A percentile compares a stretch with the other conserved stretches of the same genome.
Evolutionary conservation across 2,797 vertebrate species (phyloP).

Genomic region (Aeoliscus strigatus): DNA sequence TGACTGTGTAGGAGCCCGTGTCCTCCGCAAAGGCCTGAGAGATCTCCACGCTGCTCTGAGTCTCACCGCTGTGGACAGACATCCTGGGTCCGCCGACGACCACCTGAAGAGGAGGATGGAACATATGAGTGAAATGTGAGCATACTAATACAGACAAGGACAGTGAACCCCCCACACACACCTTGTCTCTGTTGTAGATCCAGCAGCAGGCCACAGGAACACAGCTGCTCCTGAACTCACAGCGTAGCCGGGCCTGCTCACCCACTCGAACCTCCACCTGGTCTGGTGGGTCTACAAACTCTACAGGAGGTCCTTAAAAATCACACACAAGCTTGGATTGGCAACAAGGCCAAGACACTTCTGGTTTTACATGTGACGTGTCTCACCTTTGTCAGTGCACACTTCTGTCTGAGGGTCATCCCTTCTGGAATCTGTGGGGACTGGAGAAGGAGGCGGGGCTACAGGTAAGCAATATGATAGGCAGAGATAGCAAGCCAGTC

Average conservation of each 20-base stretch:
- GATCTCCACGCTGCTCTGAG: slow-evolving; percentile 71
- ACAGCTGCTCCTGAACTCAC: slow-evolving; percentile 64
- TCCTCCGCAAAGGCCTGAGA: slow-evolving; percentile 58
- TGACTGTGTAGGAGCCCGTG: slow-evolving; percentile 70
- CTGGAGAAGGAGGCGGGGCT: slow-evolving; percentile 15
- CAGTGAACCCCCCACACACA: slow-evolving; percentile 72
- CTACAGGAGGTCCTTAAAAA: slow-evolving; percentile 52
- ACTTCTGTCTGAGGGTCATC: slow-evolving; percentile 22
- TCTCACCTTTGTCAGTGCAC: slow-evolving; percentile 36
- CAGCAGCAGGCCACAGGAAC: slow-evolving; percentile 74
- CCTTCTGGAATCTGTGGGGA: slow-evolving; percentile 29
- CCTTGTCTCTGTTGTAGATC: slow-evolving; percentile 77
- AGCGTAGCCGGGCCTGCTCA: slow-evolving; percentile 57
- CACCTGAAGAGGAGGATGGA: no score
- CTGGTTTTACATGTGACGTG: no score
- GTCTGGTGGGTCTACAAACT: slow-evolving; percentile 63
- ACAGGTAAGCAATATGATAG: slow-evolving; percentile 11
- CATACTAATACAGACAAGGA: background rate
- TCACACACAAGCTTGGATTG: background rate
- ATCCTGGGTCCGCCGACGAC: slow-evolving; percentile 61
- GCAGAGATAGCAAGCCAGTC: slow-evolving; percentile 40
- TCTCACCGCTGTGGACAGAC: slow-evolving; percentile 63
- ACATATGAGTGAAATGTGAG: background rate
- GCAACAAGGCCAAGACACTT: background rate
- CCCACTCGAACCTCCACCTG: slow-evolving; percentile 67